These are phyloP conservation scores for Trichosurus vulpecula DNA, from an alignment of 2,797 vertebrate genomes.

Conservation along the genomic window DNA sequence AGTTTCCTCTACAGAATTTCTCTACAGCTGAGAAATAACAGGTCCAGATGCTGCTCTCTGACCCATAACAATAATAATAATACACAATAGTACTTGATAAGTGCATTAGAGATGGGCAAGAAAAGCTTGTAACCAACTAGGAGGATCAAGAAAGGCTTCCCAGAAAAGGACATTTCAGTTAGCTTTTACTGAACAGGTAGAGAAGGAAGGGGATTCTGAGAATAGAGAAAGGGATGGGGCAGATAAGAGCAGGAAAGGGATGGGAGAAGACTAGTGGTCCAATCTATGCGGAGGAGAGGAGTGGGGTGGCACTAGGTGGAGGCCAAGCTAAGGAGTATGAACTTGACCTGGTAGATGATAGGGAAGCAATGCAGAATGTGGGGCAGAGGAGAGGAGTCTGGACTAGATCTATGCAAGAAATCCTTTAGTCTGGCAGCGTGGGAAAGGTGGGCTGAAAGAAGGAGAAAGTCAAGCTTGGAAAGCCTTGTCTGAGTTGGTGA, in stretches of 20 bases:
- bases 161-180: background rate
- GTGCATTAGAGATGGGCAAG: too few species aligned
- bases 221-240: background rate
- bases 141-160: conserved; percentile 12
- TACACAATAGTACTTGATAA: too few species aligned
- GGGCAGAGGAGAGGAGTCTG: background rate
- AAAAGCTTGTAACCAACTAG: background rate
- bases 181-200: too few species aligned
- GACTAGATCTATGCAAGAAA: too few species aligned
- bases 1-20: too few species aligned
- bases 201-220: too few species aligned
- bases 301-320: too few species aligned
- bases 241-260: background rate
- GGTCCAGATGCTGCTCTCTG: background rate
- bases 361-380: background rate
- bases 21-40: too few species aligned
- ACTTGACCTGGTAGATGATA: background rate
- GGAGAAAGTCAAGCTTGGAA: too few species aligned
- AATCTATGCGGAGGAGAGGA: background rate
- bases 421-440: too few species aligned
- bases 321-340: background rate
- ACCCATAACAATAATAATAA: background rate
- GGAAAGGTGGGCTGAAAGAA: too few species aligned
- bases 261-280: background rate
- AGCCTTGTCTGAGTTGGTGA: too few species aligned